Base-by-base conservation (phyloP, 2,113 vertebrate genomes). In the Anser brachyrhynchus region DNA sequence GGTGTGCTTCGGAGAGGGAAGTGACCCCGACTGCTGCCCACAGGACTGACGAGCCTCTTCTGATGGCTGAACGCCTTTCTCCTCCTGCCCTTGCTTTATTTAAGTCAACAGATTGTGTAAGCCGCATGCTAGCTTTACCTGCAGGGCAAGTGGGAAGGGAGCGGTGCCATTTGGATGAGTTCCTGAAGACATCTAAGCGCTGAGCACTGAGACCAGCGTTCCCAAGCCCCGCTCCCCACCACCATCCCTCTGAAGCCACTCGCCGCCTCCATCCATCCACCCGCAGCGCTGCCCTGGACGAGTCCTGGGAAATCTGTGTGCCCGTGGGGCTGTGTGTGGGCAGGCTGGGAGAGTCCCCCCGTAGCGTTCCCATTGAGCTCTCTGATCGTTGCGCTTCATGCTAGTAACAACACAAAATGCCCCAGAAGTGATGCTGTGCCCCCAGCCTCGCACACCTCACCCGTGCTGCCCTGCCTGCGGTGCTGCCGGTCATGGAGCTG, bases 61-160 rank as follows among this genome's bases (percentile, higher is more conserved):
- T 95, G 92, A 93, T 94, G 86, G 92, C 95, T 95, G 93, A 94
- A 77, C 91, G 87, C 80, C 89, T 95, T 94, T 92, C 84, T 73
- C 90, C 92, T 89, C 79, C 83, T 90, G 86, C 83, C 88, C 62
- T 95, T 78, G 77, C 80, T 96, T 96, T 96, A 86, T 92, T 94
- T 96, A 95, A 96, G 81, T 91, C 93, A 96, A 96, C 91, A 96
- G 95, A 93, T 94, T 96, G 93, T 92, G 91, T 87, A 96, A 95
- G 92, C 91, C 87, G 84, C 87, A 89, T 96, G 96, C 84, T 59
- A 84, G 96, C 85, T 95, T 96, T 96, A 96, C 96, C 96, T 97
- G 96, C 95, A 67, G 96, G 96, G 91, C 86, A 80, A 95, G 84
- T 54, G 91, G 91, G 93, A 81, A 96, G 86, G 95, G 31, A 93